phyloP scores from a whole-genome alignment of 2,888 invertebrate species.

The Caenorhabditis parvicauda region DNA sequence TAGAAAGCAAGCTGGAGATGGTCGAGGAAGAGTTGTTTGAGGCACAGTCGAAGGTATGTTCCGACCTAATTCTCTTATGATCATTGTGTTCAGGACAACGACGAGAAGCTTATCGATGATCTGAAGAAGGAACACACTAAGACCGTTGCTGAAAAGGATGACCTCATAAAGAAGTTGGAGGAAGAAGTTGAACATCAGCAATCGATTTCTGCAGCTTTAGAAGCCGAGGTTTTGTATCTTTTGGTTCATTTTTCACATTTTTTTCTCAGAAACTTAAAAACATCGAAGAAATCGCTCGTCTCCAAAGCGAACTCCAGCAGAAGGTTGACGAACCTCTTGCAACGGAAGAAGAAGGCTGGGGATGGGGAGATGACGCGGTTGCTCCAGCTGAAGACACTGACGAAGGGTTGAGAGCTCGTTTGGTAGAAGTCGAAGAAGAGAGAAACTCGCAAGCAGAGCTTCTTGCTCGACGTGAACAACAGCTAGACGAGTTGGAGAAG shows the following conservation, averaged over 20 bases:
- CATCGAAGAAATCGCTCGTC: not conserved
- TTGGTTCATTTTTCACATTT: not conserved
- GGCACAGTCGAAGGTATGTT: not conserved
- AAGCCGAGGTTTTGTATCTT: no score
- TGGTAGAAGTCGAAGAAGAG: not conserved
- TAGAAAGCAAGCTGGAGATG: slow-evolving; percentile 10
- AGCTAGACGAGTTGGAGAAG: not conserved
- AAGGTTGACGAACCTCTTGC: no score
- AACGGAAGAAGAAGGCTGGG: slow-evolving; percentile 8
- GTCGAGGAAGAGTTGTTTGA: slow-evolving; percentile 7
- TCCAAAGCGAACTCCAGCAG: no score
- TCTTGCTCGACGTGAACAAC: no score
- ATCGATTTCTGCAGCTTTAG: no score
- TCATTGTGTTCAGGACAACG: no score
- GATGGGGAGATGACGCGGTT: slow-evolving; percentile 11
- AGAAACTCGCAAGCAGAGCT: no score
- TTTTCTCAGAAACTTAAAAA: not conserved
- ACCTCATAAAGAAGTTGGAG: not conserved
- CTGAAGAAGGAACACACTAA: not conserved
- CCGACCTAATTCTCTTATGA: no score
- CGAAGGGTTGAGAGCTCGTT: no score
- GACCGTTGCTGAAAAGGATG: not conserved
- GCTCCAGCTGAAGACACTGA: not conserved
- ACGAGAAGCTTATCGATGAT: no score
- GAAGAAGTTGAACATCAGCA: not conserved